Evolutionary conservation across 2,888 invertebrate species (phyloP).

Genomic region (Agelastica alni): DNA sequence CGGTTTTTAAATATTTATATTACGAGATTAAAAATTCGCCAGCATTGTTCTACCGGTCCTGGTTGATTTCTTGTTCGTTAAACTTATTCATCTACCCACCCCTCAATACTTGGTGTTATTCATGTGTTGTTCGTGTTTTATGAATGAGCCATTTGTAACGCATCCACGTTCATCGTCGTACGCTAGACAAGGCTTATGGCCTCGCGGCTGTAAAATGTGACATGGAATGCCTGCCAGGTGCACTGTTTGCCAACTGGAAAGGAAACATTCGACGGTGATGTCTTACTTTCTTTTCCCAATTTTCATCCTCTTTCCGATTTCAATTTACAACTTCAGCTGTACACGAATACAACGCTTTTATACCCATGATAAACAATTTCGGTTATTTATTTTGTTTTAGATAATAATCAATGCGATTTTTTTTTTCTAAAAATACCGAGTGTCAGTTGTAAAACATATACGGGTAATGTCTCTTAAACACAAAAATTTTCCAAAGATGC

Average conservation of each 20-base stretch:
- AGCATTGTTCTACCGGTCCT: background rate
- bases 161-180: slow-evolving; percentile 55
- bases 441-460: too few species aligned
- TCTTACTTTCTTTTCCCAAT: slow-evolving; percentile 29
- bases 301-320: slow-evolving; percentile 25
- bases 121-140: slow-evolving; percentile 55
- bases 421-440: too few species aligned
- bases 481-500: too few species aligned
- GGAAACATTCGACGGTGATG: slow-evolving; percentile 25
- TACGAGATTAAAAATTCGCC: background rate
- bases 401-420: too few species aligned
- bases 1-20: too few species aligned
- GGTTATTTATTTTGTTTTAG: too few species aligned
- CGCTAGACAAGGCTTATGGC: slow-evolving; percentile 54
- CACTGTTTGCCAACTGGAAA: slow-evolving; percentile 33
- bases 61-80: slow-evolving; percentile 9
- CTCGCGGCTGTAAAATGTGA: slow-evolving; percentile 52
- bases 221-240: slow-evolving; percentile 44
- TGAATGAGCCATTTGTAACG: slow-evolving; percentile 57
- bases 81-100: slow-evolving; percentile 41
- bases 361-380: slow-evolving; percentile 3
- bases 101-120: slow-evolving; percentile 43
- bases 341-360: slow-evolving; percentile 9
- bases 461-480: too few species aligned
- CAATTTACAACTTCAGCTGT: slow-evolving; percentile 22